A percentile compares a stretch with the other conserved stretches of the same genome.
Evolutionary conservation across 2,888 invertebrate species (phyloP).

Genomic region (Pachydiplax longipennis): DNA sequence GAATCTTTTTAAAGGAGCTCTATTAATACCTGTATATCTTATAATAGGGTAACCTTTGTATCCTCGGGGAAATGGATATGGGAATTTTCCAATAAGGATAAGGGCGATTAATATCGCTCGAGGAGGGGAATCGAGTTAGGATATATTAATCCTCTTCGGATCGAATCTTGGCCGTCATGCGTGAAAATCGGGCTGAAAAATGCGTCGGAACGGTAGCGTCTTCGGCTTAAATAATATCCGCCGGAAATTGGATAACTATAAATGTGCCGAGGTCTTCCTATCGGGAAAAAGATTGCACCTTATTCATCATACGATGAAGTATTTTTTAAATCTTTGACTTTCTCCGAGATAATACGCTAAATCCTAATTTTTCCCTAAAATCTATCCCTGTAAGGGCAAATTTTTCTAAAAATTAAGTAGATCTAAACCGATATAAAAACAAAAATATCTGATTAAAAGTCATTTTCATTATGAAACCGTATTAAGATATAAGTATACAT

Average conservation of each 20-base stretch:
- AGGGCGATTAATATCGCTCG: not conserved
- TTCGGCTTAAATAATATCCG: not conserved
- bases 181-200: not conserved
- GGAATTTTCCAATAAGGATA: not conserved
- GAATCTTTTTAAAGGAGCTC: not conserved
- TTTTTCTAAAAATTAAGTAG: too few species aligned
- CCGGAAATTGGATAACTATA: not conserved
- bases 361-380: too few species aligned
- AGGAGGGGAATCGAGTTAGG: not conserved
- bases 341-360: too few species aligned
- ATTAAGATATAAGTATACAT: too few species aligned
- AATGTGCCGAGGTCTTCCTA: too few species aligned
- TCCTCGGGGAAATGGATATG: not conserved
- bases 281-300: too few species aligned
- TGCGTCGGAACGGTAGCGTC: not conserved
- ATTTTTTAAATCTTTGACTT: too few species aligned
- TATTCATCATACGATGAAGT: too few species aligned
- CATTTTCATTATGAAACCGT: too few species aligned
- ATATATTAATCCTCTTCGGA: not conserved
- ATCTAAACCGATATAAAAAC: too few species aligned
- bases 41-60: not conserved
- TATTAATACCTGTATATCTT: not conserved
- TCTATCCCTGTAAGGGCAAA: too few species aligned
- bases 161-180: not conserved
- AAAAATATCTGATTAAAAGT: too few species aligned